A percentile compares a stretch with the other conserved stretches of the same genome.
Conservation (phyloP, 2,888 invertebrate genomes). For the Synergus umbraculus region DNA sequence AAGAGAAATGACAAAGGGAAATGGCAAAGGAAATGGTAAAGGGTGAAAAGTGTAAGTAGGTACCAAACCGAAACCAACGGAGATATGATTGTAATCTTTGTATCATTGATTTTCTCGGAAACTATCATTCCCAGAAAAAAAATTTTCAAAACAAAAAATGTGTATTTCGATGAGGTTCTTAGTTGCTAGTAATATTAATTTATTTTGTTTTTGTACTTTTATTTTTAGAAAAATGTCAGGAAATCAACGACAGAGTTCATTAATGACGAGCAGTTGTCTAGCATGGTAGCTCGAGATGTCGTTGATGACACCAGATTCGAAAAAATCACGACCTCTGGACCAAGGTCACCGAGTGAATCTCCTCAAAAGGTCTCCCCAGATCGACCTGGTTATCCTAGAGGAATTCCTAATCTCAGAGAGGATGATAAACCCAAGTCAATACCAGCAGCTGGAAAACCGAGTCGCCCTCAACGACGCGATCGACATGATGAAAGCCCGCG, state of each 20-base stretch:
- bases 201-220: slow-evolving; percentile 1
- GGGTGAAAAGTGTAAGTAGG: too few species aligned
- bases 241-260: slow-evolving; percentile 68
- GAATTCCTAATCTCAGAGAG: slow-evolving; percentile 70
- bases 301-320: slow-evolving; percentile 66
- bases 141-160: too few species aligned
- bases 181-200: too few species aligned
- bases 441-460: slow-evolving; percentile 70
- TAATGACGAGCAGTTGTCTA: slow-evolving; percentile 66
- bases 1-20: too few species aligned
- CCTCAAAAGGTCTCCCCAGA: slow-evolving; percentile 65
- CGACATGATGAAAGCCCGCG: slow-evolving; percentile 51
- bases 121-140: too few species aligned
- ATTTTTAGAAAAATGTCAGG: slow-evolving; percentile 70
- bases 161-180: too few species aligned
- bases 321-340: slow-evolving; percentile 55
- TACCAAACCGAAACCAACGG: too few species aligned
- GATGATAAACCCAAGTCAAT: slow-evolving; percentile 69
- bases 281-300: slow-evolving; percentile 68
- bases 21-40: too few species aligned
- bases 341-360: slow-evolving; percentile 56
- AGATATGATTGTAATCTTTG: too few species aligned
- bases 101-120: too few species aligned
- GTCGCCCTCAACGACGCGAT: slow-evolving; percentile 63
- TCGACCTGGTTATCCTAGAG: slow-evolving; percentile 65